Conservation (phyloP, 2,797 vertebrate genomes). For the Hippopotamyrus pictus region DNA sequence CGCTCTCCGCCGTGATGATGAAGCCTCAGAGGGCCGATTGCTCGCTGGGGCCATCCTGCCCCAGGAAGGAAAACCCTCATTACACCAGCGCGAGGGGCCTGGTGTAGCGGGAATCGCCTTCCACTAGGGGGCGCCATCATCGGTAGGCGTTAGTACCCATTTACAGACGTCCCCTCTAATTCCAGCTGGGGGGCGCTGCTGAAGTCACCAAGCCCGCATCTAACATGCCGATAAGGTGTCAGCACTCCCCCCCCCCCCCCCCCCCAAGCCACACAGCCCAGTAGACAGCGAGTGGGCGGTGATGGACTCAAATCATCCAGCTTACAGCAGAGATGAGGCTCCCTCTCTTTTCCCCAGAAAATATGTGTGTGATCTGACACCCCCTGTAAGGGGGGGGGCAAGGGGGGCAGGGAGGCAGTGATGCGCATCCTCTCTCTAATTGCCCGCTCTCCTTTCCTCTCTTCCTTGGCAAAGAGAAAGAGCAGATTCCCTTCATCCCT, state of each 20-base stretch:
- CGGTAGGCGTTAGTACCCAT: not conserved
- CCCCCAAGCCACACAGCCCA: not conserved
- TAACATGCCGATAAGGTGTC: not conserved
- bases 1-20: not conserved
- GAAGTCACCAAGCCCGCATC: not conserved
- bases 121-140: not conserved
- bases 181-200: not conserved
- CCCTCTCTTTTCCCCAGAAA: not conserved
- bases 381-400: not conserved
- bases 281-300: not conserved
- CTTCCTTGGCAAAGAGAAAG: not conserved
- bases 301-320: conserved; percentile 9
- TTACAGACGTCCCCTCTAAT: not conserved
- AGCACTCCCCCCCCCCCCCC: not conserved
- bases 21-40: not conserved
- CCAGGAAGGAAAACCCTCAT: not conserved
- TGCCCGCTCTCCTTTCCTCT: not conserved
- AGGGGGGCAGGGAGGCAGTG: not conserved
- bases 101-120: not conserved
- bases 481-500: not conserved
- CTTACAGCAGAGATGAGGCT: not conserved
- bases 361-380: not conserved
- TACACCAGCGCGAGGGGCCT: not conserved
- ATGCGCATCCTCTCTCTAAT: not conserved
- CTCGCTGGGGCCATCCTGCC: not conserved